A percentile compares a stretch with the other conserved stretches of the same genome.
These are phyloP conservation scores for Coturnix japonica DNA, from an alignment of 2,113 vertebrate genomes.

Conservation along the genomic window DNA sequence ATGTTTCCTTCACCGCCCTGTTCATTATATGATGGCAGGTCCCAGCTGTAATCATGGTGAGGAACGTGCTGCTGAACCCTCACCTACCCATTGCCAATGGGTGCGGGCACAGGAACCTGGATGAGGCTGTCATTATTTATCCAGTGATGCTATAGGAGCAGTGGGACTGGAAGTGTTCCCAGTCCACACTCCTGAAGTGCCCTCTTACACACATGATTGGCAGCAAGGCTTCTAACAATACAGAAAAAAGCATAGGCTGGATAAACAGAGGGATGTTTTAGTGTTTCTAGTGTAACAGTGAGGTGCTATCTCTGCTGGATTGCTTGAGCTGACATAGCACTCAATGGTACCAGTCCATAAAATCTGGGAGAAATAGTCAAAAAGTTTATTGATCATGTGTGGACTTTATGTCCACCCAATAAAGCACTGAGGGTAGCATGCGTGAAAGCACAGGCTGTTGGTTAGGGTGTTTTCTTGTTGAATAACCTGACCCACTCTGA, in stretches of 20 bases:
- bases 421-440: neutral
- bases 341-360: neutral
- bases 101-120: neutral
- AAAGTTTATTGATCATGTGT: neutral
- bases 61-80: neutral
- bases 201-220: neutral
- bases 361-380: neutral
- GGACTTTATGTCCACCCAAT: neutral
- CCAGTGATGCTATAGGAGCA: neutral
- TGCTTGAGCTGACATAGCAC: fast-evolving
- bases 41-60: neutral
- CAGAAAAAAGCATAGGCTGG: neutral
- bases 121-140: neutral
- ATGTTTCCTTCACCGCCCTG: neutral
- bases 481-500: neutral
- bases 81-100: fast-evolving
- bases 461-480: neutral
- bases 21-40: neutral
- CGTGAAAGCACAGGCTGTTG: neutral
- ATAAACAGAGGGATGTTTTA: neutral
- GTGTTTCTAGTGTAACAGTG: neutral
- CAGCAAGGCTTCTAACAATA: fast-evolving
- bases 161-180: neutral
- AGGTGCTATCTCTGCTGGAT: neutral
- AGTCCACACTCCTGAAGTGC: neutral